phyloP scores from a whole-genome alignment of 1,140 invertebrate species.

The Pomacea maculata region DNA sequence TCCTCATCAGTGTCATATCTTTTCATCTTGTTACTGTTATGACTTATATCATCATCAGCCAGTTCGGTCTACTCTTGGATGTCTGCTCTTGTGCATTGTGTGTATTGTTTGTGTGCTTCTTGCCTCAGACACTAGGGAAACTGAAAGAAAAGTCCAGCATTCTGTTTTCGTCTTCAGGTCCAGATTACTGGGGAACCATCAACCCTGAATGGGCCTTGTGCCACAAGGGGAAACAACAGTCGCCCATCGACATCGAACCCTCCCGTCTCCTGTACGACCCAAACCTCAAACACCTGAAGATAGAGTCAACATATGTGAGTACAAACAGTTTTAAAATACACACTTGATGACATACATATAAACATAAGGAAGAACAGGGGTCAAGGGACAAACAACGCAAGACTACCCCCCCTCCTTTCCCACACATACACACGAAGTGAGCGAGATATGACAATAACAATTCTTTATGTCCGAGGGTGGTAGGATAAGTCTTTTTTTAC shows the following conservation, averaged over 20 bases:
- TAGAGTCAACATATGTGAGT: conserved; percentile 91
- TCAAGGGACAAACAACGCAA: too few species aligned
- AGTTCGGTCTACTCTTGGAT: neutral
- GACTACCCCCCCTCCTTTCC: too few species aligned
- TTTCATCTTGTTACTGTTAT: neutral
- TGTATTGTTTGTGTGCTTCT: neutral
- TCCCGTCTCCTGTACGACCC: conserved; percentile 92
- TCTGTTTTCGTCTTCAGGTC: conserved; percentile 73
- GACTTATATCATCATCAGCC: neutral
- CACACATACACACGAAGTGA: too few species aligned
- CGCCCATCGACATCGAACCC: conserved; percentile 95
- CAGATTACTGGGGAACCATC: conserved; percentile 95
- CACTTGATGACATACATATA: too few species aligned
- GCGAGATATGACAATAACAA: too few species aligned
- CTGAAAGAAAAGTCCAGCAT: neutral
- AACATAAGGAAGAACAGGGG: too few species aligned
- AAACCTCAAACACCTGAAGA: conserved; percentile 85
- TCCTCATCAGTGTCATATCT: neutral
- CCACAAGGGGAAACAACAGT: conserved; percentile 91
- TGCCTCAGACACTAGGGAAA: too few species aligned
- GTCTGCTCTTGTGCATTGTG: neutral
- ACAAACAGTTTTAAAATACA: neutral
- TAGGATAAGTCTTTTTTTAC: too few species aligned
- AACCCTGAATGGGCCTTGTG: conserved; percentile 97
- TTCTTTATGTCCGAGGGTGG: too few species aligned